These are phyloP conservation scores for Heliconius hermathena DNA, from an alignment of 1,140 invertebrate genomes.

Conservation along the genomic window DNA sequence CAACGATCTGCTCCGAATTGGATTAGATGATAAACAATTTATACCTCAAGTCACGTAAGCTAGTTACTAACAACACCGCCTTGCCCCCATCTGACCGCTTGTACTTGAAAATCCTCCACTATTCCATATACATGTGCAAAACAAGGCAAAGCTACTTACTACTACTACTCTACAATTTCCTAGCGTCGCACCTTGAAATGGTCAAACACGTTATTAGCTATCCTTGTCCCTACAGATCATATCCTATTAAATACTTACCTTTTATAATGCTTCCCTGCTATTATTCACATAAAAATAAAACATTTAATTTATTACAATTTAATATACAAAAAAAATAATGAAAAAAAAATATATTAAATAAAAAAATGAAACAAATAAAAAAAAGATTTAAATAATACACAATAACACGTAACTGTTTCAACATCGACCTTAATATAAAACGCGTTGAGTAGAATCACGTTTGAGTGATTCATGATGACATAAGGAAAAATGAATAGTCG, in stretches of 20 bases:
- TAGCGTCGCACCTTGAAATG: constrained; percentile 24
- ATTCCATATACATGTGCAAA: constrained; percentile 25
- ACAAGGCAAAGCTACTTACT: constrained; percentile 26
- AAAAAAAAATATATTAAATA: too few species aligned
- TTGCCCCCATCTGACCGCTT: constrained; percentile 40
- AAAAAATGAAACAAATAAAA: not conserved
- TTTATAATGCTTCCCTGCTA: not conserved
- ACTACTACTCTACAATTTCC: constrained; percentile 21
- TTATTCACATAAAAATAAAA: not conserved
- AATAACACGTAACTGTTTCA: constrained; percentile 2
- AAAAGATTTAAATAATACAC: not conserved
- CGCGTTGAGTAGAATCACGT: constrained; percentile 33
- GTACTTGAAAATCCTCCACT: constrained; percentile 48
- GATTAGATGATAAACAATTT: constrained; percentile 50
- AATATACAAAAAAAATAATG: not conserved
- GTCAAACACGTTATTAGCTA: constrained; percentile 12
- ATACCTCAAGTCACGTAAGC: constrained; percentile 53
- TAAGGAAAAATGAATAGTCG: constrained; percentile 43
- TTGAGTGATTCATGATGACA: constrained; percentile 42
- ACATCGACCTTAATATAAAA: constrained; percentile 18
- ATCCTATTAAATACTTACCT: constrained; percentile 8
- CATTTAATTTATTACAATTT: not conserved
- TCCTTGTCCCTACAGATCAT: constrained; percentile 16
- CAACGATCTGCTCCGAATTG: constrained; percentile 21
- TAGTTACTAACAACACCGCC: constrained; percentile 49